Percentiles rank a stretch among this genome's conserved stretches.
These are phyloP conservation scores for Eumeta japonica DNA, from an alignment of 1,140 invertebrate genomes.

Conservation along the genomic window DNA sequence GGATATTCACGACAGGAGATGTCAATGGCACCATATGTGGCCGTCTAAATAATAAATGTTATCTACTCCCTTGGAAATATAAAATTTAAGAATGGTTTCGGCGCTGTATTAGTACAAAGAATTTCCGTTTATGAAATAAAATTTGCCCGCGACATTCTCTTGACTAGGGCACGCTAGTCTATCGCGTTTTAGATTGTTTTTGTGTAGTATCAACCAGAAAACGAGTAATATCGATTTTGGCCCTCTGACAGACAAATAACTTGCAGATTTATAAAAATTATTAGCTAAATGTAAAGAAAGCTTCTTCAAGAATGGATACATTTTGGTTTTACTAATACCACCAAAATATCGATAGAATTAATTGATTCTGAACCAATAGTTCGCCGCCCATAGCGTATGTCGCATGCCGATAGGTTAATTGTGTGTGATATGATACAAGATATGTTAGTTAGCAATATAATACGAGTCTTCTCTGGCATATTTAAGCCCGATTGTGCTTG, in stretches of 20 bases:
- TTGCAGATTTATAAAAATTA: constrained; percentile 9
- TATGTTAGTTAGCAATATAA: constrained; percentile 12
- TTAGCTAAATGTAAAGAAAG: constrained; percentile 11
- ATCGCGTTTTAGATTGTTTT: no score
- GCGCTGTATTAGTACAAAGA: constrained; percentile 9
- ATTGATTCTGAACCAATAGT: constrained; percentile 12
- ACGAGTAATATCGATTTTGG: no score
- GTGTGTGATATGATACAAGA: constrained; percentile 15
- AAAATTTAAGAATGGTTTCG: constrained; percentile 4
- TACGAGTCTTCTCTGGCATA: constrained; percentile 19
- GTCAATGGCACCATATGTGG: constrained; percentile 10
- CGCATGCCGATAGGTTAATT: constrained; percentile 8
- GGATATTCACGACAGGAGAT: not conserved
- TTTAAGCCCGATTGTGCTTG: constrained; percentile 21
- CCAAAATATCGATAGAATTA: constrained; percentile 18
- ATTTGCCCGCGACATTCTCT: no score
- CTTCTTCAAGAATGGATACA: constrained; percentile 14
- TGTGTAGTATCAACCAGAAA: no score
- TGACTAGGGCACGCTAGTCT: no score
- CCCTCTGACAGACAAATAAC: no score
- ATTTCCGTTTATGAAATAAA: no score
- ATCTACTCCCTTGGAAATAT: constrained; percentile 13
- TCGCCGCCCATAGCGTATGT: constrained; percentile 11
- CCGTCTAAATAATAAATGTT: constrained; percentile 11
- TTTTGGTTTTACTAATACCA: constrained; percentile 13